Evolutionary conservation across 1,140 invertebrate species (phyloP).

Genomic region (Calycopis cecrops): DNA sequence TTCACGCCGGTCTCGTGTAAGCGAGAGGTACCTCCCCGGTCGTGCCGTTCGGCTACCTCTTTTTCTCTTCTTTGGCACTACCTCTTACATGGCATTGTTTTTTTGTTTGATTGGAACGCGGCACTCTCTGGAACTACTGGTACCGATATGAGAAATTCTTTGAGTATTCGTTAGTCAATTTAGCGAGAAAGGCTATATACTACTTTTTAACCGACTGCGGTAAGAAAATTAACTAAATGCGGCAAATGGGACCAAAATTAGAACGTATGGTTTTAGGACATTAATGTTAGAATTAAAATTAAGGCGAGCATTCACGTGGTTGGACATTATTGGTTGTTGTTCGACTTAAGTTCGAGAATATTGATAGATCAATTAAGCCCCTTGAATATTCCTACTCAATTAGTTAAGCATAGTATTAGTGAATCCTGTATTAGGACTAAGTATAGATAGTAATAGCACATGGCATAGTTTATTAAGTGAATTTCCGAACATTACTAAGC

Average conservation of each 20-base stretch:
- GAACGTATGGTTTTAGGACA: not conserved
- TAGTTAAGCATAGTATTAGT: not conserved
- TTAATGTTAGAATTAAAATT: not conserved
- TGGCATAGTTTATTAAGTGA: constrained; percentile 27
- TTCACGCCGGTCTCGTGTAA: too few relatives aligned
- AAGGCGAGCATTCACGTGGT: not conserved
- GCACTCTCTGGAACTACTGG: too few relatives aligned
- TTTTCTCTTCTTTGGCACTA: too few relatives aligned
- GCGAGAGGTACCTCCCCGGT: too few relatives aligned
- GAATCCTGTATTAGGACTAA: not conserved
- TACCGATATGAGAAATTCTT: too few relatives aligned
- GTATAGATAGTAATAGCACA: constrained; percentile 13
- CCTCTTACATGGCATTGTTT: too few relatives aligned
- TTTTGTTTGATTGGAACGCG: too few relatives aligned
- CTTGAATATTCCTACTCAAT: not conserved
- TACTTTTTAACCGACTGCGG: too few relatives aligned
- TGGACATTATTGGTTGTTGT: not conserved
- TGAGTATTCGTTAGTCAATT: too few relatives aligned
- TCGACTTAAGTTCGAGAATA: not conserved
- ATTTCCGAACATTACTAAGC: constrained; percentile 38
- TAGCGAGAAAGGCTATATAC: too few relatives aligned
- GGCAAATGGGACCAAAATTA: not conserved
- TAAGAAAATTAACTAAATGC: too few relatives aligned
- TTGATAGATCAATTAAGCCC: not conserved
- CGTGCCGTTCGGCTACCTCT: too few relatives aligned